Base-by-base conservation (phyloP, 2,888 invertebrate species). In the Plutella xylostella region DNA sequence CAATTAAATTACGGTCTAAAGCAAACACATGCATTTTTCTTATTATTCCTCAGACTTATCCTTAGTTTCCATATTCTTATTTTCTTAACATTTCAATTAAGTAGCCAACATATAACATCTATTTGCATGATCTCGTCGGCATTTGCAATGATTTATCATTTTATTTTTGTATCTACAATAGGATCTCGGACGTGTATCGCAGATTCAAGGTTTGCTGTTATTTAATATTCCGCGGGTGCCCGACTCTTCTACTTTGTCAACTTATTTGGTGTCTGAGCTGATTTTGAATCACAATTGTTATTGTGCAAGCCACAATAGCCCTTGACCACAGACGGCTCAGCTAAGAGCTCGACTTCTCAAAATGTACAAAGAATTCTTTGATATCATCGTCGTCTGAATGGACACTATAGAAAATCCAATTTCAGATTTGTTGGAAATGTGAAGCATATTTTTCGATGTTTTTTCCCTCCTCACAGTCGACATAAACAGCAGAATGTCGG, bases 271-370 rank as follows among this genome's bases (percentile, higher is more conserved):
- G 58, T 60, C 66, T 55, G 61, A 58, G 57, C 65, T 66, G 71
- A 66, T 68, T 69, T 63, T 61, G 71, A 72, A 72, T 73, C 58
- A 63, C 72, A 73, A 74, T 75, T 60, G 66, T 65, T 57, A 59
- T 71, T 72, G 68, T 63, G 68, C 65, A 69, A 73, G 20, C n/a
- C 50, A 71, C 66, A 70, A 70, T 66, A 19, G 45, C 34, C 60
- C 65, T 48, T 51, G 48, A 35, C 43, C 33, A 34, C 18, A 28
- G 21, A 14, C 5, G 4, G 30, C 25, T 11, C 14, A 22, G 19
- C 17, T 15, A 30, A 28, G n/a, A n/a, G 1, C 14, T 19, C 28
- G 41, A 19, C 28, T 17, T 28, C 41, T 41, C n/a, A 14, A 41
- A 41, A 41, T 30, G 19, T 30, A 30, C 38, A 37, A 37, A 37